Evolutionary conservation across 2,113 vertebrate species (phyloP), one percentile per base, ranked within the genome.

Genomic region (Syrmaticus mikado): DNA sequence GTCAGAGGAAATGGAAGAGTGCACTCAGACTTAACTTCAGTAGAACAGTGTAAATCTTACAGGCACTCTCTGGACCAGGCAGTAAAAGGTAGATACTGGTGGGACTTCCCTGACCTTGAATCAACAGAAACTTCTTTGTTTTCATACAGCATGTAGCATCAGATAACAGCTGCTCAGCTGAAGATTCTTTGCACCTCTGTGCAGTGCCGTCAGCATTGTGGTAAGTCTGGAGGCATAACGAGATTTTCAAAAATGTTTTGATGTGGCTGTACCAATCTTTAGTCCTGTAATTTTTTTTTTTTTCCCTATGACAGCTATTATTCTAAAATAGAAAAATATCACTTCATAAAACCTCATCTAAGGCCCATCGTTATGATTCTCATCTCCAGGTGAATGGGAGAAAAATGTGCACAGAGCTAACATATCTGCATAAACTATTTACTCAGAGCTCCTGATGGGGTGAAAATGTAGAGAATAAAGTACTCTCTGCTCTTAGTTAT

Each of bases 311-410:
- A 91, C 30, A 28, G 38, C 30, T 85, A 77, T 70, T 95, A 74
- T 81, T 94, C 68, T 85, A 85, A 91, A 85, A 58, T 48, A 87
- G 89, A 96, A 93, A 91, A 96, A 77, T 89, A 77, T 43, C 8
- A 50, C 83, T 91, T 93, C 67, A 93, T 83, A 87, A 89, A 89
- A 71, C 8, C 61, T 72, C 12, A 57, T 85, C 87, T 78, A 91
- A 91, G 16, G 27, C 32, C 22, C 24, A 50, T 34, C 34, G 83
- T 67, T 70, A 81, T n/a, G 68, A 80, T n/a, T 87, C 60, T 73
- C 34, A 38, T 82, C 41, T 89, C 64, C 48, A 1, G 3, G 38
- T 82, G 57, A 75, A 78, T 72, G 82, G 28, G 18, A 94, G 48
- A 83, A 85, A 52, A 75, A 94, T 53, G 61, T n/a, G 16, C 60